phyloP scores from a whole-genome alignment of 2,797 vertebrate genomes.

The Acanthopagrus latus region DNA sequence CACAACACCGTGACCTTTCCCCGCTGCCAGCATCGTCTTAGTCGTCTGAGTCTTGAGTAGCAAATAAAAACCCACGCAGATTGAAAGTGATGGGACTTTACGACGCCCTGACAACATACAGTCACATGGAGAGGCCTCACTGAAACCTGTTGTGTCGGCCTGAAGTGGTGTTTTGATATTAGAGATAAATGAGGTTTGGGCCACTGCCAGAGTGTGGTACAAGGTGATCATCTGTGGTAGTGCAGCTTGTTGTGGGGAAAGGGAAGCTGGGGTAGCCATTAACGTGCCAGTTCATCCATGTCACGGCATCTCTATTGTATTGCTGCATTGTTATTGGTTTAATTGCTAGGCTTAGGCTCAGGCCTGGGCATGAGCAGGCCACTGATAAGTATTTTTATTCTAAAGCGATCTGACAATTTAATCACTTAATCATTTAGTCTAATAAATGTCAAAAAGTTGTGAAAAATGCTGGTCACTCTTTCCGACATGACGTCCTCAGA shows the following conservation, averaged over 20 bases:
- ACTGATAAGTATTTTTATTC: too few species aligned
- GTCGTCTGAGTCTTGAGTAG: neutral
- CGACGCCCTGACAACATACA: slow-evolving; percentile 11
- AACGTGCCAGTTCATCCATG: slow-evolving; percentile 29
- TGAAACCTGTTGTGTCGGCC: slow-evolving; percentile 55
- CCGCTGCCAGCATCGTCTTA: neutral
- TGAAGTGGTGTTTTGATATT: slow-evolving; percentile 76
- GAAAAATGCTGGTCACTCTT: too few species aligned
- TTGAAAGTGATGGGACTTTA: slow-evolving; percentile 40
- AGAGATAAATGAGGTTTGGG: slow-evolving; percentile 71
- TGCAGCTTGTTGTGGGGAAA: slow-evolving; percentile 33
- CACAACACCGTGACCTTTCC: slow-evolving; percentile 14
- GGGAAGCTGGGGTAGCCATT: slow-evolving; percentile 10
- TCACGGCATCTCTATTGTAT: slow-evolving; percentile 4
- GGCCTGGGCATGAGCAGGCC: too few species aligned
- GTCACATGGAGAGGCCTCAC: slow-evolving; percentile 14
- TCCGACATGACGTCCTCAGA: too few species aligned
- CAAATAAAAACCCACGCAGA: slow-evolving; percentile 25
- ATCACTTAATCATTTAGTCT: too few species aligned
- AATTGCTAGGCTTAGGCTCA: neutral
- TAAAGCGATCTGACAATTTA: too few species aligned
- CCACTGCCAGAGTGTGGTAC: slow-evolving; percentile 54
- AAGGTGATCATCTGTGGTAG: slow-evolving; percentile 40
- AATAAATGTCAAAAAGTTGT: too few species aligned
- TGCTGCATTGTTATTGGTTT: neutral